Base-by-base conservation (phyloP, 1,140 invertebrate genomes). In the Hermetia illucens region DNA sequence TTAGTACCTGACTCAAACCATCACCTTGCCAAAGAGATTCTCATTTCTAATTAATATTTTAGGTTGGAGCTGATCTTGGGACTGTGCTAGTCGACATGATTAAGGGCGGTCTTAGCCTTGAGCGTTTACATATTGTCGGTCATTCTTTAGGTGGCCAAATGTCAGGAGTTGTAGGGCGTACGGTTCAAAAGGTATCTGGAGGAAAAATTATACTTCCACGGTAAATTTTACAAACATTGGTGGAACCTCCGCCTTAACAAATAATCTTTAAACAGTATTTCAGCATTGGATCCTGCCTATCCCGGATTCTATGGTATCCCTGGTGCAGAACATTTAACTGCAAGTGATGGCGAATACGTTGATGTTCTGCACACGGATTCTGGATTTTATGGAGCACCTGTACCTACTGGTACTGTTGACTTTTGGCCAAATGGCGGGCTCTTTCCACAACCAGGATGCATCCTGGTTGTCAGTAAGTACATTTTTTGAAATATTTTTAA, bases 141-240 rank as follows among this genome's bases (percentile, higher is more conserved):
- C 78, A 79, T 50, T 80, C 77, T 10, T 53, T 82, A 8, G 79
- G 79, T 1, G 74, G 72, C 3, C 78, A 82, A 31, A 63, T 79
- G 4, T 69, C 75, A 3, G 77, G 75, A 1, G 70, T 70, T 32
- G 61, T 72, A 2, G 75, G 73, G 0, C 52, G 47, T 39, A 50
- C 47, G 31, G 19, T 63, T 3, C 46, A 45, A 27, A 44, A 44
- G 16, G 31, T 30, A 10, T 35, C 33, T 10, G 20, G 17, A 16
- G 17, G 21, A 8, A 37, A 30, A n/a, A 33, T 45, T 5, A 46
- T 43, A 44, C 22, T 48, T 12, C 40, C 34, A 21, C 41, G 47
- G 47, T 45, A 34, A 17, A n/a, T 8, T 25, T 8, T 8, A 8
- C n/a, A 8, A 6, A 15, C 16, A 6, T 9, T 32, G 10, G 10